phyloP scores from a whole-genome alignment of 2,888 invertebrate species.

The Phlogophora meticulosa region DNA sequence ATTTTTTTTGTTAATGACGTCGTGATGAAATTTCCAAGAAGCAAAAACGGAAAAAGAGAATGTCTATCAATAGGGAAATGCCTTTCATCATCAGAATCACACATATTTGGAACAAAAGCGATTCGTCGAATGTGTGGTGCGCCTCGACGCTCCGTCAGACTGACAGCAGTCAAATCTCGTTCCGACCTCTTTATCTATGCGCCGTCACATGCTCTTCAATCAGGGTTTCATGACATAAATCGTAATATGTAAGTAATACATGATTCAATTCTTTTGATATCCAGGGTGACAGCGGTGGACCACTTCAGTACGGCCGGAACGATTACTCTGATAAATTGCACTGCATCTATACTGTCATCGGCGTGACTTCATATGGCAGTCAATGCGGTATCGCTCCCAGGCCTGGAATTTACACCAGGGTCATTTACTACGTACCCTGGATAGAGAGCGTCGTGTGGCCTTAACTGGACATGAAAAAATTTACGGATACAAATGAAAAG shows the following conservation, averaged over 20 bases:
- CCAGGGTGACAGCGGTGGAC: conserved; percentile 50
- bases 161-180: too few relatives aligned
- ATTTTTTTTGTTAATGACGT: too few relatives aligned
- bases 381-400: conserved; percentile 30
- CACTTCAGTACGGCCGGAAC: conserved; percentile 16
- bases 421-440: conserved; percentile 25
- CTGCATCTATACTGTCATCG: conserved; percentile 23
- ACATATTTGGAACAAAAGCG: too few relatives aligned
- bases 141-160: too few relatives aligned
- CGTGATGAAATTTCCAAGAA: too few relatives aligned
- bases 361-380: conserved; percentile 41
- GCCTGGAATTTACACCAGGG: conserved; percentile 31
- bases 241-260: background rate
- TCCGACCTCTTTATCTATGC: too few relatives aligned
- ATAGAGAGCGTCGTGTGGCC: conserved; percentile 38
- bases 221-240: background rate
- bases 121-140: too few relatives aligned
- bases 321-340: background rate
- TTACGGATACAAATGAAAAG: too few relatives aligned
- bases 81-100: too few relatives aligned
- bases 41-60: too few relatives aligned
- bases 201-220: too few relatives aligned
- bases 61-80: too few relatives aligned
- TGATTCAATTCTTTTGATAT: background rate
- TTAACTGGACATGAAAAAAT: background rate